Percentiles rank a stretch among this genome's conserved stretches.
Evolutionary conservation across 1,140 invertebrate species (phyloP).

Genomic region (Drosophila takahashii): DNA sequence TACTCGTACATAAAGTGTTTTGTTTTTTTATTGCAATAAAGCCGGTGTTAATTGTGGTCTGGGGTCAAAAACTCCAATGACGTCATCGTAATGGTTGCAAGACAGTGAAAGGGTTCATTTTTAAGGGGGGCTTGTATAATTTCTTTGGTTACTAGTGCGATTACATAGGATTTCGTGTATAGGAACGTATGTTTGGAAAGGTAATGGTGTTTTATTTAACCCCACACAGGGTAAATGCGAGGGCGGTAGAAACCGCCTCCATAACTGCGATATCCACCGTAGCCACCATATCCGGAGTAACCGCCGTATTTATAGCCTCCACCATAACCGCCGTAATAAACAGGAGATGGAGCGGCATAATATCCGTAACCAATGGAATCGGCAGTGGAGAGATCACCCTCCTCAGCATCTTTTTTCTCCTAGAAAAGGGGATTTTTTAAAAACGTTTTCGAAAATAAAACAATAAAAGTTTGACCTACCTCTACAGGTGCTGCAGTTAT

Average conservation of each 20-base stretch:
- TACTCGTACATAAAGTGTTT: constrained; percentile 34
- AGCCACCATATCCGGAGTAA: constrained; percentile 22
- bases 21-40: constrained; percentile 49
- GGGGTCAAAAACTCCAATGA: constrained; percentile 70
- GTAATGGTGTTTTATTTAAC: constrained; percentile 8
- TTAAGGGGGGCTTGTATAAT: constrained; percentile 19
- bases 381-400: constrained; percentile 46
- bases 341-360: constrained; percentile 44
- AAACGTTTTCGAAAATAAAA: background rate
- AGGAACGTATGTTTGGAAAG: background rate
- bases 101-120: constrained; percentile 54
- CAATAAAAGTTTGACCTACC: background rate
- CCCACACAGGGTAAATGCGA: constrained; percentile 64
- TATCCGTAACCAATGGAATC: constrained; percentile 58
- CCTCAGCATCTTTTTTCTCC: constrained; percentile 6
- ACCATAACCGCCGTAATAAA: constrained; percentile 53
- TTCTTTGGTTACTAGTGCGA: constrained; percentile 50
- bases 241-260: constrained; percentile 54
- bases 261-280: constrained; percentile 49
- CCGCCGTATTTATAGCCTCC: constrained; percentile 59
- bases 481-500: constrained; percentile 27
- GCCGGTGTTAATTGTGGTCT: constrained; percentile 62
- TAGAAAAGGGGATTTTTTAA: background rate
- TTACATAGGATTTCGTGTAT: constrained; percentile 12
- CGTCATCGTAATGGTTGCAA: constrained; percentile 49